Conservation (phyloP, 2,797 vertebrate species). For the Gymnothorax reevesii region DNA sequence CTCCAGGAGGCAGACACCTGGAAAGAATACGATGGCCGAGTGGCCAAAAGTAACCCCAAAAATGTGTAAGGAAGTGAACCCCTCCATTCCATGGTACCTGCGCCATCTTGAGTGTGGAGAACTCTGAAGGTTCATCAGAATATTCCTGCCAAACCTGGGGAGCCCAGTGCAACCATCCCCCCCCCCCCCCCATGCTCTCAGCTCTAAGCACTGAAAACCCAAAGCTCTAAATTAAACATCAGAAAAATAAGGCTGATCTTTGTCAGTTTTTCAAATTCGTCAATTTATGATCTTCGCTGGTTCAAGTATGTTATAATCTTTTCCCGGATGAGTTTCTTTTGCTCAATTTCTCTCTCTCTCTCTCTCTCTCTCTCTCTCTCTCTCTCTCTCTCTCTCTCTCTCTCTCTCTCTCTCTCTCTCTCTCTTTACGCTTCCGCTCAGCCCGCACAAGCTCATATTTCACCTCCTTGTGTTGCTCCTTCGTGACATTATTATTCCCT, state of each 20-base stretch:
- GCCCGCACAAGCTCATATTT: background rate
- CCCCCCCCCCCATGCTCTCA: background rate
- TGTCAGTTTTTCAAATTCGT: background rate
- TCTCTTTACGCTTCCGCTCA: background rate
- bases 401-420: background rate
- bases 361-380: too few species aligned
- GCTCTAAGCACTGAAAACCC: background rate
- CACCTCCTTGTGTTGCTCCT: background rate
- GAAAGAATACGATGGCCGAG: too few species aligned
- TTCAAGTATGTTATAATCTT: background rate
- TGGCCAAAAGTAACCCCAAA: too few species aligned
- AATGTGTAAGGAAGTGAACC: too few species aligned
- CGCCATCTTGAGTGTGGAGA: background rate
- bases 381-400: too few species aligned
- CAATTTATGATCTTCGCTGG: background rate
- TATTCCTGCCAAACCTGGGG: background rate
- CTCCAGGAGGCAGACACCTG: too few species aligned
- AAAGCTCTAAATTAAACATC: background rate
- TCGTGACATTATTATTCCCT: background rate
- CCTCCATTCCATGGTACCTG: background rate
- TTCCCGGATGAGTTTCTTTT: background rate
- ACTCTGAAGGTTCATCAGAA: background rate
- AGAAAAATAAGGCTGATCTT: background rate
- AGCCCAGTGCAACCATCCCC: too few species aligned
- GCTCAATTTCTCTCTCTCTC: slow-evolving; percentile 1